phyloP scores from a whole-genome alignment of 2,797 vertebrate species.

The Bovichtus diacanthus region DNA sequence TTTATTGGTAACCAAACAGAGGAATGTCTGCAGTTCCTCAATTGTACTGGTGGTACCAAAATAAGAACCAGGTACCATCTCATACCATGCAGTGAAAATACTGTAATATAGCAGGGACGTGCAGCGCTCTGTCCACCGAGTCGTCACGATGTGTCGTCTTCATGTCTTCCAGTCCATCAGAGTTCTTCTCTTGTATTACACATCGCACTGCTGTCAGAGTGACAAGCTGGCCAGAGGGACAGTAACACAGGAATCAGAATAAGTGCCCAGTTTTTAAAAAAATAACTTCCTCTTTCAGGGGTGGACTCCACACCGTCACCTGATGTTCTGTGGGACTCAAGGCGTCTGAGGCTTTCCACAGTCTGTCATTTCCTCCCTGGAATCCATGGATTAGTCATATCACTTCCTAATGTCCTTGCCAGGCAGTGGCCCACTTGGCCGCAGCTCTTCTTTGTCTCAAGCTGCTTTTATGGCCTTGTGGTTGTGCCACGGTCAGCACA shows the following conservation, averaged over 20 bases:
- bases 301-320: conserved; percentile 49
- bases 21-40: no score
- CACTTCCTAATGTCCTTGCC: conserved; percentile 80
- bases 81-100: no score
- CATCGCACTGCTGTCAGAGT: conserved; percentile 24
- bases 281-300: conserved; percentile 60
- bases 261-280: conserved; percentile 57
- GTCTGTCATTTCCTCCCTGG: conserved; percentile 81
- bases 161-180: conserved; percentile 40
- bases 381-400: conserved; percentile 80
- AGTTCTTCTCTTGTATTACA: conserved; percentile 45
- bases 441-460: conserved; percentile 54
- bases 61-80: no score
- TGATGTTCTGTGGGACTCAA: conserved; percentile 74
- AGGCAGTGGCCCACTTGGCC: conserved; percentile 67
- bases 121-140: neutral
- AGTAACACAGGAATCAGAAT: conserved; percentile 47
- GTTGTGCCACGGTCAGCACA: conserved; percentile 59
- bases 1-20: no score
- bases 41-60: no score
- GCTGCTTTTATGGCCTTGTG: conserved; percentile 46
- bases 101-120: no score
- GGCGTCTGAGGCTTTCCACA: conserved; percentile 76
- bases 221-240: conserved; percentile 37
- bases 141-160: conserved; percentile 36